Conservation (phyloP, 64 coral and sea anemone genomes). For the Montipora efflorescens region DNA sequence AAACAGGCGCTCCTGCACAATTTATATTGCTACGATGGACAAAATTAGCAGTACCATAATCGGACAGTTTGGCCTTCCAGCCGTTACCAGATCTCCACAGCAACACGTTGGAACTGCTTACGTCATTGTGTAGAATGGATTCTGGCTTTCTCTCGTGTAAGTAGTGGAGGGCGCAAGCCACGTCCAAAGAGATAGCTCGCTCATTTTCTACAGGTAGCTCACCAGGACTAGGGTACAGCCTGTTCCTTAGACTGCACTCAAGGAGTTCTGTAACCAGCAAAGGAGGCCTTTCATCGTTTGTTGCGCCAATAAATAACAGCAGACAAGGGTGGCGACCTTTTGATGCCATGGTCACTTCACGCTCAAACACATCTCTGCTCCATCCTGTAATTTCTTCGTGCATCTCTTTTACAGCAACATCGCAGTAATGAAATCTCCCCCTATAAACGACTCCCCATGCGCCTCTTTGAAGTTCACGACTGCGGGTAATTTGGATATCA, state of each 20-base stretch:
- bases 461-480: slow-evolving; percentile 3
- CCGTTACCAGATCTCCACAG: slow-evolving; percentile 23
- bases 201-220: neutral
- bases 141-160: neutral
- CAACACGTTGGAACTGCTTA: slow-evolving; percentile 72
- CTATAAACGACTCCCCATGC: slow-evolving; percentile 43
- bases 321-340: slow-evolving; percentile 69
- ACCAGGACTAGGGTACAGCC: neutral
- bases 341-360: slow-evolving; percentile 75
- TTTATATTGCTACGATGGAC: neutral
- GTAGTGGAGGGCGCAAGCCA: neutral
- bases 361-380: slow-evolving; percentile 23
- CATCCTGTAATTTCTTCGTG: neutral
- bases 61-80: slow-evolving; percentile 68
- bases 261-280: slow-evolving; percentile 66
- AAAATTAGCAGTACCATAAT: slow-evolving; percentile 70
- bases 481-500: slow-evolving; percentile 1
- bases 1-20: slow-evolving; percentile 6
- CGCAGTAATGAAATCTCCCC: slow-evolving; percentile 46
- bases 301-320: slow-evolving; percentile 83
- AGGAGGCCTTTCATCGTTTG: slow-evolving; percentile 22
- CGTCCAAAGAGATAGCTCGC: neutral
- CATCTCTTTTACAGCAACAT: slow-evolving; percentile 69
- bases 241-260: slow-evolving; percentile 48
- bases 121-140: slow-evolving; percentile 57